These are phyloP conservation scores for Schizopygopsis malacanthus DNA, from an alignment of 2,797 vertebrate genomes.

Conservation along the genomic window DNA sequence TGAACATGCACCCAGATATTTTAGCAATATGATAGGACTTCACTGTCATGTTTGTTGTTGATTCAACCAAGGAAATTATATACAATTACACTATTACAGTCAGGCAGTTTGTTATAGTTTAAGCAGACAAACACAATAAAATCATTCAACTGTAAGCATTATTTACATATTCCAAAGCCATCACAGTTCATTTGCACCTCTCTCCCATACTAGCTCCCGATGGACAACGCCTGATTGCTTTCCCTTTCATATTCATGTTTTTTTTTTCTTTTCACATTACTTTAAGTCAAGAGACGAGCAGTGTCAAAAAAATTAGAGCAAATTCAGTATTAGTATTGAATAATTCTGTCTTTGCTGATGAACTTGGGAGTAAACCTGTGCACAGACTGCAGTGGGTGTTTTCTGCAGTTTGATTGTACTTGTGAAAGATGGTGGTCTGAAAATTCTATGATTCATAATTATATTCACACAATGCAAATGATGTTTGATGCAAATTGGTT, in stretches of 20 bases:
- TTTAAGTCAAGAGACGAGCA: slow-evolving; percentile 51
- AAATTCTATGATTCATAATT: slow-evolving; percentile 49
- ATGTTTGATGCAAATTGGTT: slow-evolving; percentile 52
- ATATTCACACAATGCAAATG: slow-evolving; percentile 46
- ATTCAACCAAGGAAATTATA: neutral
- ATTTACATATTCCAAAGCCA: slow-evolving; percentile 50
- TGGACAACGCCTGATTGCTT: slow-evolving; percentile 58
- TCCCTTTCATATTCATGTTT: slow-evolving; percentile 61
- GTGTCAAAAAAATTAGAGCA: slow-evolving; percentile 30
- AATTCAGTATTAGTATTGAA: slow-evolving; percentile 35
- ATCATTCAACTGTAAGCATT: slow-evolving; percentile 30
- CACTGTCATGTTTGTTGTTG: neutral
- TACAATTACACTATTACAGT: slow-evolving; percentile 29
- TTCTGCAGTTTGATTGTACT: slow-evolving; percentile 38
- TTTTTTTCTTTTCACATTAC: slow-evolving; percentile 27
- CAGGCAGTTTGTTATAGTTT: slow-evolving; percentile 29
- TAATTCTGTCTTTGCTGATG: slow-evolving; percentile 29
- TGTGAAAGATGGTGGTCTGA: slow-evolving; percentile 38
- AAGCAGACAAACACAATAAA: slow-evolving; percentile 49
- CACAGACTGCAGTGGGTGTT: slow-evolving; percentile 5
- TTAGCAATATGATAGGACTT: neutral
- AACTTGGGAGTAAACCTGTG: slow-evolving; percentile 35
- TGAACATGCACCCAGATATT: neutral
- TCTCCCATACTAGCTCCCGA: slow-evolving; percentile 52
- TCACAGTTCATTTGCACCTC: slow-evolving; percentile 58